Conservation (phyloP, 2,113 vertebrate genomes). For the Psophia crepitans region DNA sequence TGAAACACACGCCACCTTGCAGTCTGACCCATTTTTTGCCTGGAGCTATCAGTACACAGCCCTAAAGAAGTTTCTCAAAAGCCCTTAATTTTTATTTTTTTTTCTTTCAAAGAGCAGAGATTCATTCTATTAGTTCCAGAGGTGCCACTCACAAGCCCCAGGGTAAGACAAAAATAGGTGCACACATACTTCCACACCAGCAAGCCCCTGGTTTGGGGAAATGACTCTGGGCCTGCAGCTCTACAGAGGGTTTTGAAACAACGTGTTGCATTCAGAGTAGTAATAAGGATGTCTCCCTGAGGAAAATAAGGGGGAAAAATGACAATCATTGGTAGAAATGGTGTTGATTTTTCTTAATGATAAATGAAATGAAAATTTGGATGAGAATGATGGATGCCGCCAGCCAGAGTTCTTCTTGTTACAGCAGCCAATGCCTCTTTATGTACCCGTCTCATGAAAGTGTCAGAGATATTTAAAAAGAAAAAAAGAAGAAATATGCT, state of each 20-base stretch:
- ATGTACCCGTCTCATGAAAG: conserved; percentile 17
- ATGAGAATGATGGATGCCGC: conserved; percentile 49
- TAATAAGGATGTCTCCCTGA: neutral
- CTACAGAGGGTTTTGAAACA: neutral
- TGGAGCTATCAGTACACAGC: neutral
- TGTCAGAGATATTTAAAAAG: conserved; percentile 47
- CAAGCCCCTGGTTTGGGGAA: neutral
- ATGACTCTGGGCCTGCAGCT: neutral
- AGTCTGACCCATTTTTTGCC: neutral
- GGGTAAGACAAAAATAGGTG: neutral
- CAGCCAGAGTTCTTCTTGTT: conserved; percentile 61
- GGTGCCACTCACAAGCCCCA: neutral
- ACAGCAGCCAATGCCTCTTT: conserved; percentile 49
- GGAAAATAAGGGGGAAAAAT: conserved; percentile 19
- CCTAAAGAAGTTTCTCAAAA: neutral
- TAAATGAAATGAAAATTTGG: conserved; percentile 53
- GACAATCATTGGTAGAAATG: conserved; percentile 35
- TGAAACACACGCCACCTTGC: neutral
- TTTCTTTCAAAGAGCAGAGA: neutral
- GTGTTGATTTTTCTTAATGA: conserved; percentile 65
- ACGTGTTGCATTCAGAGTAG: neutral
- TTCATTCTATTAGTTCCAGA: neutral
- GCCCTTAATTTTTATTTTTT: neutral
- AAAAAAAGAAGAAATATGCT: conserved; percentile 36
- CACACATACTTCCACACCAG: fast-evolving